A percentile compares a stretch with the other conserved stretches of the same genome.
Evolutionary conservation across 2,888 invertebrate species (phyloP).

Genomic region (Brachyptera risi): DNA sequence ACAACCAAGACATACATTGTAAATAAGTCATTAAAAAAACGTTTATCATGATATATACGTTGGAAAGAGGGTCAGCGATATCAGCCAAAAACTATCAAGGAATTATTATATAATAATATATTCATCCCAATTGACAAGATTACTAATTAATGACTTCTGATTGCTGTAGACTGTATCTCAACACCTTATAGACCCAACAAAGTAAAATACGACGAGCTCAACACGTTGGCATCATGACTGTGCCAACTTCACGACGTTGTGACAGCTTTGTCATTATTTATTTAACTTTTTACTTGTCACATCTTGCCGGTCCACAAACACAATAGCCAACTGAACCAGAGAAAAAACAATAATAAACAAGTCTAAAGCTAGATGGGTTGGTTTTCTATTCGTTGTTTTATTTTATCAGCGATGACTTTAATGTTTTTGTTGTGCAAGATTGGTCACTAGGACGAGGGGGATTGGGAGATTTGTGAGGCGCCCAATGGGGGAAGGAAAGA

Average conservation of each 20-base stretch:
- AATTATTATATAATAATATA: no score
- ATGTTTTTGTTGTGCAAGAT: constrained; percentile 5
- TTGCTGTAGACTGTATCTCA: no score
- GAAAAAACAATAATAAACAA: constrained; percentile 20
- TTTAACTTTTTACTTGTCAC: background rate
- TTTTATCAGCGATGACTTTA: background rate
- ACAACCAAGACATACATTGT: no score
- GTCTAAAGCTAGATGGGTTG: background rate
- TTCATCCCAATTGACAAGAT: no score
- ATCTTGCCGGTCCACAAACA: background rate
- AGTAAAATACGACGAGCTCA: background rate
- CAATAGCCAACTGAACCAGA: background rate
- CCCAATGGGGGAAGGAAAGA: no score
- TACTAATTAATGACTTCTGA: no score
- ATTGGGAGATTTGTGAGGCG: background rate
- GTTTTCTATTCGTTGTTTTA: background rate
- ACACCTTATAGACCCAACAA: no score
- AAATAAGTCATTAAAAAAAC: no score
- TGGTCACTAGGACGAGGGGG: background rate
- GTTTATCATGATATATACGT: no score
- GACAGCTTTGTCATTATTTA: constrained; percentile 1
- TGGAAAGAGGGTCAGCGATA: no score
- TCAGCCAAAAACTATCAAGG: no score
- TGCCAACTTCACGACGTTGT: constrained; percentile 14
- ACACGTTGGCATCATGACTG: background rate